Evolutionary conservation across 2,888 invertebrate genomes (phyloP).

Genomic region (Megastigmus dorsalis): DNA sequence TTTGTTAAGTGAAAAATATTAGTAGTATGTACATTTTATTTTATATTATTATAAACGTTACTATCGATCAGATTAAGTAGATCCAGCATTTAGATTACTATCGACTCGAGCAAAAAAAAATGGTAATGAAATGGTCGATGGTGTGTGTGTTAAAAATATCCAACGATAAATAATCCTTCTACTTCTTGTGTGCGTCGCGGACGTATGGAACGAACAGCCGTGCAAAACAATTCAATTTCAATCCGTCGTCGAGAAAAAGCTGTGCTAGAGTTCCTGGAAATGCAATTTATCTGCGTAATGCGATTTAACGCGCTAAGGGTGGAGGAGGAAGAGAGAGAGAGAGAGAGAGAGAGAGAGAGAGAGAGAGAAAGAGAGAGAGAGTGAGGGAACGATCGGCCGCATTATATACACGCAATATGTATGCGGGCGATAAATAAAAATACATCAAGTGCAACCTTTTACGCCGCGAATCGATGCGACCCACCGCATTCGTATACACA

Average conservation of each 20-base stretch:
- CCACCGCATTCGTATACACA: slow-evolving; percentile 26
- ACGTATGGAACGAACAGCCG: slow-evolving; percentile 42
- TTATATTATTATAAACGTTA: too few relatives aligned
- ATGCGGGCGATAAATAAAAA: slow-evolving; percentile 68
- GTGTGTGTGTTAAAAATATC: background rate
- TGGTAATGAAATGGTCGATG: background rate
- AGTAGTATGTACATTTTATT: too few relatives aligned
- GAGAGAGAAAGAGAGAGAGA: too few relatives aligned
- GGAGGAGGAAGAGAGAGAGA: too few relatives aligned
- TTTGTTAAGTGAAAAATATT: too few relatives aligned
- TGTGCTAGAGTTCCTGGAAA: slow-evolving; percentile 60
- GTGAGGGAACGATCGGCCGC: slow-evolving; percentile 49
- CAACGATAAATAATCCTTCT: slow-evolving; percentile 4
- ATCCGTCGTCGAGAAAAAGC: slow-evolving; percentile 60
- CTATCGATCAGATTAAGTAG: too few relatives aligned
- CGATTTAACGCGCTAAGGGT: slow-evolving; percentile 64
- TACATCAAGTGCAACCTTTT: slow-evolving; percentile 69
- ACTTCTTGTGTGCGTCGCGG: background rate
- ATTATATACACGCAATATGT: slow-evolving; percentile 56
- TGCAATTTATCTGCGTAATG: slow-evolving; percentile 69
- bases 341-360: too few relatives aligned
- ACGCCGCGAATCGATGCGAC: slow-evolving; percentile 66
- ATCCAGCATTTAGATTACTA: too few relatives aligned
- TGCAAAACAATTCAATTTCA: slow-evolving; percentile 66
- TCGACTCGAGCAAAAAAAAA: background rate